phyloP scores from a whole-genome alignment of 2,888 invertebrate genomes.

The Drosophila robusta region DNA sequence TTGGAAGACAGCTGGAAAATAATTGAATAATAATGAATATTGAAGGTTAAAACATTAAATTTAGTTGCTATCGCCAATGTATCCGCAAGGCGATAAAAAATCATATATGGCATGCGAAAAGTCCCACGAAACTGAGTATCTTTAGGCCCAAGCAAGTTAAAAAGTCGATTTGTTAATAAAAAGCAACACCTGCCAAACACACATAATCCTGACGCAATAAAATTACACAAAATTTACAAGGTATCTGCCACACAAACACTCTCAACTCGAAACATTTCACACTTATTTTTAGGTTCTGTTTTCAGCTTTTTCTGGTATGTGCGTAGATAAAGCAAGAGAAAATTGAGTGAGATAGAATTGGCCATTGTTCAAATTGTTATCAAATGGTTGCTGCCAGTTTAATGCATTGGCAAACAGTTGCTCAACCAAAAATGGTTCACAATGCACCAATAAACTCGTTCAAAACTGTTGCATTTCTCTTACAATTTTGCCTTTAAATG shows the following conservation, averaged over 20 bases:
- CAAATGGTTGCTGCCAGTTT: constrained; percentile 66
- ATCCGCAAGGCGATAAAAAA: not conserved
- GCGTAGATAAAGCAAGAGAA: constrained; percentile 26
- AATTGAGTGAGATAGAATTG: constrained; percentile 53
- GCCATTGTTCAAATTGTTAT: constrained; percentile 63
- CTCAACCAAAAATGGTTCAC: constrained; percentile 41
- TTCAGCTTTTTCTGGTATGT: constrained; percentile 1
- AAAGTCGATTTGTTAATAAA: too few species aligned
- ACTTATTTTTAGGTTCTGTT: constrained; percentile 5
- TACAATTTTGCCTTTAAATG: not conserved
- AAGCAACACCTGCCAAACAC: not conserved
- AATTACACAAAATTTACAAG: not conserved
- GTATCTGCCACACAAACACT: not conserved
- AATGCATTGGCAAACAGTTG: constrained; percentile 79
- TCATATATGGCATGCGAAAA: too few species aligned
- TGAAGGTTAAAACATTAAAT: not conserved
- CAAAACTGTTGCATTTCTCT: constrained; percentile 49
- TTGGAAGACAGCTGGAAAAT: too few species aligned
- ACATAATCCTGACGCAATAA: not conserved
- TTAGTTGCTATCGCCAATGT: not conserved
- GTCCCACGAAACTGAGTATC: too few species aligned
- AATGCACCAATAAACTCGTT: constrained; percentile 49
- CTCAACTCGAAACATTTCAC: not conserved
- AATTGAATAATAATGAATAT: too few species aligned
- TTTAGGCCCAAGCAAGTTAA: too few species aligned